Percentiles rank a stretch among this genome's conserved stretches.
These are phyloP conservation scores for Hipposideros armiger DNA, from an alignment of 2,113 vertebrate genomes.

Conservation along the genomic window DNA sequence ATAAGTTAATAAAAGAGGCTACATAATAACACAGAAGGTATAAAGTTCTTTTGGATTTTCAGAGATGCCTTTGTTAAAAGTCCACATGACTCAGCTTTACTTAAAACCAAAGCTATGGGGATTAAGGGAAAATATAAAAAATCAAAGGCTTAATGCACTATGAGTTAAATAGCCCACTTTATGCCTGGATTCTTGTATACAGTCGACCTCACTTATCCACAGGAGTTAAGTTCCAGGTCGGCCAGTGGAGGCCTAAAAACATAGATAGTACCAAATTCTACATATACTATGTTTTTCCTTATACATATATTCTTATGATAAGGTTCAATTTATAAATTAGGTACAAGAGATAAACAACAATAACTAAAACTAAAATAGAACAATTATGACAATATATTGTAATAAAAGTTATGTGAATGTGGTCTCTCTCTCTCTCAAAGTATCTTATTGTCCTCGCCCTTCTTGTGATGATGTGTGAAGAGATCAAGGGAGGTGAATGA, in stretches of 20 bases:
- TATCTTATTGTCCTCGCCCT: not conserved
- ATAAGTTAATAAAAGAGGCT: conserved; percentile 68
- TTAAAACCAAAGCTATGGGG: conserved; percentile 61
- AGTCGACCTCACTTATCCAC: not conserved
- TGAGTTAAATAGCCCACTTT: not conserved
- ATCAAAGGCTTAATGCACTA: conserved; percentile 59
- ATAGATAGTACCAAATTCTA: not conserved
- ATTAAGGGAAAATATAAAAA: conserved; percentile 66
- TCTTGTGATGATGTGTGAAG: not conserved
- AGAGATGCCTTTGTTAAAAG: conserved; percentile 72
- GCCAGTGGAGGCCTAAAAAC: not conserved
- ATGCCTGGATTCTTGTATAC: conserved; percentile 21
- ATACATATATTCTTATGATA: not conserved
- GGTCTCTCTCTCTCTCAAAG: not conserved
- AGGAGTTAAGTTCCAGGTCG: not conserved
- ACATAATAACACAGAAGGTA: conserved; percentile 48
- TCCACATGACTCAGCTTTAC: not conserved
- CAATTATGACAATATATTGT: no score
- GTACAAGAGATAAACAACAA: no score
- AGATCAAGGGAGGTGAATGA: not conserved
- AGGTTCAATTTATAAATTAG: not conserved
- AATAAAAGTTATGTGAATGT: no score
- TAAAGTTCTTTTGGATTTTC: conserved; percentile 63
- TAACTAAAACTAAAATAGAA: no score
- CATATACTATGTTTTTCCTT: not conserved